These are phyloP conservation scores for Acanthosepion esculentum DNA, from an alignment of 2,888 invertebrate species.

Conservation along the genomic window DNA sequence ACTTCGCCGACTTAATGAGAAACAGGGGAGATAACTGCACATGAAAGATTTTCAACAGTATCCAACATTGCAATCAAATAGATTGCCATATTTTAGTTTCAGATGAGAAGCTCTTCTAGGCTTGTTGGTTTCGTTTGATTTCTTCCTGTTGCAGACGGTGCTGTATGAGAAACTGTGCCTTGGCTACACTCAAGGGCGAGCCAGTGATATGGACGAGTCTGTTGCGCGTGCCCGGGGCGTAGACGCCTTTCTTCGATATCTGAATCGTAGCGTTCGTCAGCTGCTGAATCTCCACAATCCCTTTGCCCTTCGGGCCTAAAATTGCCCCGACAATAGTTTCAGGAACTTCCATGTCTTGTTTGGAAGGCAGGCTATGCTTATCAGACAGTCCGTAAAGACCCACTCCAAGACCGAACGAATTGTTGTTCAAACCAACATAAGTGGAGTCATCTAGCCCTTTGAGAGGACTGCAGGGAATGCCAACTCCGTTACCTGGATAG, in stretches of 20 bases:
- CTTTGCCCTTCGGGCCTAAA: conserved; percentile 95
- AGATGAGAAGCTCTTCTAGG: conserved; percentile 47
- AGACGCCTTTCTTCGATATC: conserved; percentile 98
- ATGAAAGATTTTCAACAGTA: neutral
- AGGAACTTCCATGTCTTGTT: conserved; percentile 58
- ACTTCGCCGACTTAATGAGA: neutral
- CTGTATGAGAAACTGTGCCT: conserved; percentile 95
- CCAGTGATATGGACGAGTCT: conserved; percentile 97
- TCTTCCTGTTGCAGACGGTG: conserved; percentile 97
- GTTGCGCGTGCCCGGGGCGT: conserved; percentile 96
- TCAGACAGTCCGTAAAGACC: conserved; percentile 11
- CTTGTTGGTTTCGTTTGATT: conserved; percentile 91
- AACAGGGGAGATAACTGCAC: neutral
- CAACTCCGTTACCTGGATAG: neutral
- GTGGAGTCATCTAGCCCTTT: neutral
- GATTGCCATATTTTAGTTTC: neutral
- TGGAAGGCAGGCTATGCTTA: conserved; percentile 42
- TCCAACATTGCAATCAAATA: conserved; percentile 19
- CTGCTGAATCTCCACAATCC: conserved; percentile 97
- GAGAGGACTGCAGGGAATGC: neutral
- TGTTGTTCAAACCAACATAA: conserved; percentile 34
- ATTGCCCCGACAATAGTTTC: conserved; percentile 84
- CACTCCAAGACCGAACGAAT: neutral
- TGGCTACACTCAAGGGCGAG: conserved; percentile 88
- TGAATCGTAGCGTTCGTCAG: conserved; percentile 97